Percentiles rank a stretch among this genome's conserved stretches.
Conservation (phyloP, 2,113 vertebrate species). For the Amazona guildingii region DNA sequence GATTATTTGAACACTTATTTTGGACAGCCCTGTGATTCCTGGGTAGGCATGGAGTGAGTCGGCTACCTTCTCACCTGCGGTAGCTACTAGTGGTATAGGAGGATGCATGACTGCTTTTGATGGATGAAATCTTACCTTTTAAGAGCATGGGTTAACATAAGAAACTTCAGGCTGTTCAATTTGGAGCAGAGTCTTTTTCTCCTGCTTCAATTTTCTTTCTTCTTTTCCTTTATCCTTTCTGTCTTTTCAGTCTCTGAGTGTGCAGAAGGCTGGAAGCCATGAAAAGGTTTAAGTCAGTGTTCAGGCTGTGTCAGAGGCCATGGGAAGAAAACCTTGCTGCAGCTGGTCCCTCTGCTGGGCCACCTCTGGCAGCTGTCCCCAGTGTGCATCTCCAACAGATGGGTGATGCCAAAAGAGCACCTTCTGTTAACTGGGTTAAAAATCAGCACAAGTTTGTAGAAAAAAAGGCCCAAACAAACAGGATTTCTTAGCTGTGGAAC, state of each 20-base stretch:
- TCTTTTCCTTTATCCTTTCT: not conserved
- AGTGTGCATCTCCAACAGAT: accelerated
- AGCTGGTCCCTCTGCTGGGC: not conserved
- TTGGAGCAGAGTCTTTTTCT: not conserved
- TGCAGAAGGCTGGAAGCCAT: not conserved
- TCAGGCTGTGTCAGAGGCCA: accelerated
- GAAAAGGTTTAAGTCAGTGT: accelerated
- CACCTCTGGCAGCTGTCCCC: accelerated
- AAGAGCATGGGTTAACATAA: accelerated
- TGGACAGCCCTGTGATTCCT: accelerated
- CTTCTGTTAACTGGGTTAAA: not conserved
- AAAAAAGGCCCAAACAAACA: not conserved
- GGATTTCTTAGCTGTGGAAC: not conserved
- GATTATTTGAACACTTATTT: not conserved
- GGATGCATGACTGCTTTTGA: not conserved
- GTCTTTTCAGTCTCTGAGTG: accelerated
- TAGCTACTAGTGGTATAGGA: not conserved
- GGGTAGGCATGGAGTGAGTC: not conserved
- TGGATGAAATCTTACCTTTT: not conserved
- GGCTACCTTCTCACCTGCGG: accelerated
- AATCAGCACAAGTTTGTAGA: not conserved
- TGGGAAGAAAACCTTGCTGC: accelerated
- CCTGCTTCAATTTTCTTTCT: not conserved
- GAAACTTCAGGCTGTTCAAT: not conserved
- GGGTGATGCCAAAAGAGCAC: not conserved